Evolutionary conservation across 2,888 invertebrate species (phyloP).

Genomic region (Phytoseiulus persimilis): DNA sequence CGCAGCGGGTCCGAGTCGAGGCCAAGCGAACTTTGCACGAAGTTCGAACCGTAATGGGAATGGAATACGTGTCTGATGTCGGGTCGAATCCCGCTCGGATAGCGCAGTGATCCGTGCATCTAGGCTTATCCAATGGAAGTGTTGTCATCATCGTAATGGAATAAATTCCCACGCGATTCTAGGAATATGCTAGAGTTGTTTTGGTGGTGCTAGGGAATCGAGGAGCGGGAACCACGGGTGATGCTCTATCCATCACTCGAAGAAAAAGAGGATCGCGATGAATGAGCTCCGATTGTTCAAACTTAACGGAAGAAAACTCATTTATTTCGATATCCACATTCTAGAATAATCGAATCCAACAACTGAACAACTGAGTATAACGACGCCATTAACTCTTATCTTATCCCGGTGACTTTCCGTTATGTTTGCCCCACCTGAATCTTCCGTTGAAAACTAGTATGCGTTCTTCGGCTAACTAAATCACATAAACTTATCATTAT

Average conservation of each 20-base stretch:
- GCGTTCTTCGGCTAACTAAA: background rate
- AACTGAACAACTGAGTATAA: background rate
- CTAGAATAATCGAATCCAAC: background rate
- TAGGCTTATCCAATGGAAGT: background rate
- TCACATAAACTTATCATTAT: background rate
- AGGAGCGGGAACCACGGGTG: too few relatives aligned
- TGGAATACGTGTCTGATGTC: background rate
- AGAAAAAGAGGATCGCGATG: background rate
- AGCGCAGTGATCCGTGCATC: background rate
- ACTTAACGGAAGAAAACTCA: background rate
- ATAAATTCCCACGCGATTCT: too few relatives aligned
- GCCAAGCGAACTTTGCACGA: slow-evolving; percentile 61
- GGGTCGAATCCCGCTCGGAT: background rate
- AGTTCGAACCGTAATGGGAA: slow-evolving; percentile 54
- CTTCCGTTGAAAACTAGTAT: background rate
- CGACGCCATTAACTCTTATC: background rate
- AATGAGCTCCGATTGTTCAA: background rate
- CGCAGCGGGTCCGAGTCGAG: slow-evolving; percentile 58
- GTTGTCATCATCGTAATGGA: background rate
- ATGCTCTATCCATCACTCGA: background rate
- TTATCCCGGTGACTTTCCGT: background rate
- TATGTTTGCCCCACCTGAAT: background rate
- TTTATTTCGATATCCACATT: background rate
- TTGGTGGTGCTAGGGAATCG: too few relatives aligned
- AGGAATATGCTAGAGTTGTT: too few relatives aligned